Base-by-base conservation (phyloP, 2,888 invertebrate species). In the Hartigia nigra region DNA sequence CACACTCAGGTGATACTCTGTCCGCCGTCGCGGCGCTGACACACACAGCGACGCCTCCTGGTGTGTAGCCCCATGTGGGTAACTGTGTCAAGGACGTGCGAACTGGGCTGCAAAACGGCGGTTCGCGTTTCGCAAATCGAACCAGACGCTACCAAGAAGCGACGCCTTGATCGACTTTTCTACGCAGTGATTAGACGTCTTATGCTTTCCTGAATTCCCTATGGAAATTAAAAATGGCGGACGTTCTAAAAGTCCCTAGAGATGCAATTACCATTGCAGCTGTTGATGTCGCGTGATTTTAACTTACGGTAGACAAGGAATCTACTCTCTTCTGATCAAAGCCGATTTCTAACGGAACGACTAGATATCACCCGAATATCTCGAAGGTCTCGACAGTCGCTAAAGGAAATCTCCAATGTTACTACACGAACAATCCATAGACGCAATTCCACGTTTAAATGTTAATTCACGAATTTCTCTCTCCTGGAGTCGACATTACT, bases 11-110 rank as follows among this genome's bases (percentile, higher is more conserved):
- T 69, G 70, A 74, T 75, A 75, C 55, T 23, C 2, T 9, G 55
- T 55, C 23, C 9, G 55, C 55, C 55, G 55, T 55, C 69, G 37
- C 74, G 75, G 77, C 81, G 76, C 32, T 81, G 80, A 34, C 55
- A 77, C 75, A 76, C 69, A 72, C 75, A 79, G 76, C 70, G 74
- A 74, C 79, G 75, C 39, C 81, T 82, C 82, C 81, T 82, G 79
- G 78, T 82, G 87, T 31, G 87, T 87, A 72, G 86, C 87, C 87
- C 89, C 88, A 91, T 91, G 90, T 91, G 88, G 91, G 91, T 91
- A 92, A 91, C 87, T 88, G 89, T 92, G 92, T 91, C 92, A 92
- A 92, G 92, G 92, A 89, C 92, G 89, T 91, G 91, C 90, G 91
- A 91, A 91, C 90, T 91, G 87, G 90, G 89, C 88, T 89, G 88